A percentile compares a stretch with the other conserved stretches of the same genome.
These are phyloP conservation scores for Mastomys coucha DNA, from an alignment of 2,113 vertebrate species.

Conservation along the genomic window DNA sequence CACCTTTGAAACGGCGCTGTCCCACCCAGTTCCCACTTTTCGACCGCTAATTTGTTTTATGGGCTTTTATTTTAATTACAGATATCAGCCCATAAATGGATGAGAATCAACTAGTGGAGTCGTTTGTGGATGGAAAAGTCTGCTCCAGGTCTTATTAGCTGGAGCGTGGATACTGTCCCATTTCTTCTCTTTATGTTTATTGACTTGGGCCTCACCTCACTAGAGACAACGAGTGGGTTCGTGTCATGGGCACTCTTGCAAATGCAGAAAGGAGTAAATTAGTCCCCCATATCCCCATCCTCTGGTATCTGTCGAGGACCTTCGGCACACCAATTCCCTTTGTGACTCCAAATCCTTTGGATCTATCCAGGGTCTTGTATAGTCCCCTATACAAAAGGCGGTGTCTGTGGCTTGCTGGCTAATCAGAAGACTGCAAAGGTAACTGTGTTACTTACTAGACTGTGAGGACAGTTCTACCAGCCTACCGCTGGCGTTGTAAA, in stretches of 20 bases:
- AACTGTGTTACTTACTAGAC: background rate
- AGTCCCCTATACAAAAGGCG: background rate
- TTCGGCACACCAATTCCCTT: background rate
- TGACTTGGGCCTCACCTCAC: background rate
- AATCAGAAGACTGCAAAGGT: background rate
- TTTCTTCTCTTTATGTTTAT: background rate
- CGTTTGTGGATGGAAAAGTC: background rate
- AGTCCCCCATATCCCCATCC: background rate
- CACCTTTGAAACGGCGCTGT: background rate
- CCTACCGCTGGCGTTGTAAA: background rate
- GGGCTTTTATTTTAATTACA: conserved; percentile 43
- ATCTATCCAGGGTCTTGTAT: background rate
- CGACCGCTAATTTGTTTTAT: conserved; percentile 34
- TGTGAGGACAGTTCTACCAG: background rate
- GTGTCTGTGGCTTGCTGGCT: background rate
- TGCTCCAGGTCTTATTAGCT: background rate
- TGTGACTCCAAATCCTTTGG: background rate
- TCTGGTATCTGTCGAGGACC: background rate
- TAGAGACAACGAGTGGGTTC: background rate
- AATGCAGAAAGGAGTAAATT: background rate
- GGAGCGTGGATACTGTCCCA: background rate
- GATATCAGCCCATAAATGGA: background rate
- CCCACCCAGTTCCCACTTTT: background rate
- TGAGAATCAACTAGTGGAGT: background rate
- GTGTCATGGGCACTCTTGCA: background rate